Evolutionary conservation across 2,888 invertebrate genomes (phyloP).

Genomic region (Bedellia somnulentella): DNA sequence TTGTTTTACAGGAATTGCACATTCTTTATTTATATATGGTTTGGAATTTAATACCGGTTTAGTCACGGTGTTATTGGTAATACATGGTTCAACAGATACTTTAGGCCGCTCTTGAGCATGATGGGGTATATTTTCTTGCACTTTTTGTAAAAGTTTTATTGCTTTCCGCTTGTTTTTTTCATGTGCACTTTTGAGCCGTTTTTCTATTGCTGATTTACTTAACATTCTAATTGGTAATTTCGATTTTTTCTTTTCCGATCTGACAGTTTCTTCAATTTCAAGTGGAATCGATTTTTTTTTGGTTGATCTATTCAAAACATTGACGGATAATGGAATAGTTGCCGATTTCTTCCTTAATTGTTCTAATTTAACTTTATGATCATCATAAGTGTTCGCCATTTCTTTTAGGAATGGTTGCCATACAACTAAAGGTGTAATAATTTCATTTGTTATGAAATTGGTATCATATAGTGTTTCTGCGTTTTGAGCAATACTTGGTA

Average conservation of each 20-base stretch:
- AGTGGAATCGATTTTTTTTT: constrained; percentile 13
- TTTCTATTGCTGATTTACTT: constrained; percentile 33
- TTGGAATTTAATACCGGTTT: neutral
- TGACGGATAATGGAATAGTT: constrained; percentile 32
- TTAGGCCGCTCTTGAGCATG: no score
- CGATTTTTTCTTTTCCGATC: constrained; percentile 18
- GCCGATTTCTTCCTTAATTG: constrained; percentile 25
- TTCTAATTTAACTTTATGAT: constrained; percentile 29
- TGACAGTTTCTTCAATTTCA: constrained; percentile 3
- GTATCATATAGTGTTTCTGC: constrained; percentile 51
- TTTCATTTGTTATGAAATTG: constrained; percentile 45
- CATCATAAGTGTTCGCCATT: constrained; percentile 34
- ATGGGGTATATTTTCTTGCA: no score
- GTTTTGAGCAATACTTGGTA: constrained; percentile 40
- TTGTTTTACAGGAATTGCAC: constrained; percentile 31
- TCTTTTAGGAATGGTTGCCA: constrained; percentile 48
- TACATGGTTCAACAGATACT: no score
- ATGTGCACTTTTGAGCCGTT: constrained; percentile 26
- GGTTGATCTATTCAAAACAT: constrained; percentile 28
- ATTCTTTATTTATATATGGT: no score
- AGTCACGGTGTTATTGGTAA: no score
- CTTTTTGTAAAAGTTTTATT: neutral
- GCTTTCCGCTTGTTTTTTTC: constrained; percentile 38
- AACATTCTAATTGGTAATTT: constrained; percentile 22
- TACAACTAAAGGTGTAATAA: constrained; percentile 44